Evolutionary conservation across 2,113 vertebrate species (phyloP), one percentile per base, ranked within the genome.

Genomic region (Ammodytes marinus): DNA sequence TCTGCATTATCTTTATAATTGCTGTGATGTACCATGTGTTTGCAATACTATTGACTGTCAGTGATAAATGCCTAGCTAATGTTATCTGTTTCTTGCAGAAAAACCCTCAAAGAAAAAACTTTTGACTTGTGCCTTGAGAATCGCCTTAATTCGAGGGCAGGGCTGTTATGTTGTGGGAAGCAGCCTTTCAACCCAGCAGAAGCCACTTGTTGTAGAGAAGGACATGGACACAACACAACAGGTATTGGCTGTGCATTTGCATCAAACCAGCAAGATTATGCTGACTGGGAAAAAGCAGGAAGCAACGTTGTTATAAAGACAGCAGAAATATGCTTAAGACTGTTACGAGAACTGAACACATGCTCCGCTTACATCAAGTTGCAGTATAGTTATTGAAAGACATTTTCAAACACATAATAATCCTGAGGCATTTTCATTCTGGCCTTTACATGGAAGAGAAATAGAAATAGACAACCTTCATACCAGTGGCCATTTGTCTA

Each of bases 171-270:
- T 1, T 86, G 80, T 52, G 74, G 68, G 46, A 0, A 9, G 3
- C 0, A 39, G 8, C 0, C 65, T 27, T 89, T 55, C 46, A 74
- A 86, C 45, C 68, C 77, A 5, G 57, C 47, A 65, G 0, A 1
- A 4, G 74, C 74, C 37, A 85, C 82, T 6, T 91, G 87, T 37
- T 91, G 89, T 73, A 11, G 10, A 72, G 49, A 0, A 8, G 0
- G 0, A 12, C 3, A 47, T 10, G 12, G 17, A 39, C 0, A 5
- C 9, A 63, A 4, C 15, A 8, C 9, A 8, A 15, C 13, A 71
- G 68, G 86, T 85, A 82, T 67, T n/a, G 1, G 53, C 1, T 8
- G 47, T 35, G 19, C n/a, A 47, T 63, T 15, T 70, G 2, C 17
- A 15, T 66, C 4, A 70, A 58, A 35, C 5, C 1, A 37, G 39